Evolutionary conservation across 2,888 invertebrate genomes (phyloP).

Genomic region (Sphaerophoria taeniata): DNA sequence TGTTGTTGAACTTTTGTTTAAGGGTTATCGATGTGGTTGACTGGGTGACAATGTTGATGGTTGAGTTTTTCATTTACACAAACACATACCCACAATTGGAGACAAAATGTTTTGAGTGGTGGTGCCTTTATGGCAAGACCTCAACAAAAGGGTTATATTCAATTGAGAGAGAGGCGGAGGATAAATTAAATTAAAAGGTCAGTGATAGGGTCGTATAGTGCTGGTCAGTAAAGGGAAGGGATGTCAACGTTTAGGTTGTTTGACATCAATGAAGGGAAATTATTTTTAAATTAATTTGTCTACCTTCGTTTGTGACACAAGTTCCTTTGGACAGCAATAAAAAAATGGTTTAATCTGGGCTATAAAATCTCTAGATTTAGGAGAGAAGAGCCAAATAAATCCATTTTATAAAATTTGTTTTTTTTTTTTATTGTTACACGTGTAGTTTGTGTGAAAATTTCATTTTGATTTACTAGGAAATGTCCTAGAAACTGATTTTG

Average conservation of each 20-base stretch:
- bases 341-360: not conserved
- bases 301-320: not conserved
- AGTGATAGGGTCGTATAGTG: not conserved
- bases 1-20: conserved; percentile 67
- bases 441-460: too few relatives aligned
- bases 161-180: conserved; percentile 19
- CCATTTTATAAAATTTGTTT: too few relatives aligned
- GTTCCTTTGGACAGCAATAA: not conserved
- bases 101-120: conserved; percentile 54
- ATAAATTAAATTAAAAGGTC: conserved; percentile 19
- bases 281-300: conserved; percentile 19
- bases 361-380: too few relatives aligned
- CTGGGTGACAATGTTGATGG: conserved; percentile 54
- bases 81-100: not conserved
- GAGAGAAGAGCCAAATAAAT: too few relatives aligned
- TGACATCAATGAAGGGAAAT: conserved; percentile 16
- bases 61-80: conserved; percentile 11
- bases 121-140: conserved; percentile 17
- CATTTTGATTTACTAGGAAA: too few relatives aligned
- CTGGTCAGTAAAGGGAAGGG: not conserved
- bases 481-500: too few relatives aligned
- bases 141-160: conserved; percentile 51
- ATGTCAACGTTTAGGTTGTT: conserved; percentile 1
- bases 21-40: conserved; percentile 68
- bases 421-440: too few relatives aligned